Conservation (phyloP, 92 coral and sea anemone species). For the Pocillopora meandrina region DNA sequence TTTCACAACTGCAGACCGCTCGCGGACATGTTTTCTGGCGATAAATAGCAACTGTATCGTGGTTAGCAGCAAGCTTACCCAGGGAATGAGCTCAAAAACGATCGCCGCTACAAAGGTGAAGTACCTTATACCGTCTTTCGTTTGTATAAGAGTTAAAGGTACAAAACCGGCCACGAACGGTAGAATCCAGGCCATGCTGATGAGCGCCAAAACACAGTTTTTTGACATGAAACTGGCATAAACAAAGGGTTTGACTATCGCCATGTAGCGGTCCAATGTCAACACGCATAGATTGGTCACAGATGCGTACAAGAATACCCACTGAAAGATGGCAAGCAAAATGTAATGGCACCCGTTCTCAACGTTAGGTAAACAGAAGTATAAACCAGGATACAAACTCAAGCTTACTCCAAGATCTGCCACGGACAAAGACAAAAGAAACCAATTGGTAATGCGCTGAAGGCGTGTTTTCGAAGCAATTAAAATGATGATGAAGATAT, state of each 20-base stretch:
- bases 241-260: constrained; percentile 19
- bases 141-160: constrained; percentile 2
- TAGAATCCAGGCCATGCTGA: constrained; percentile 18
- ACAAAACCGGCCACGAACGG: not conserved
- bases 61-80: not conserved
- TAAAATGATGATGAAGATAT: constrained; percentile 27
- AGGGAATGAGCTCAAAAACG: constrained; percentile 29
- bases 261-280: constrained; percentile 31
- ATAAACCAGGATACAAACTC: constrained; percentile 2
- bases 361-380: not conserved
- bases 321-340: constrained; percentile 17
- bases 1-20: constrained; percentile 1
- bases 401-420: constrained; percentile 35
- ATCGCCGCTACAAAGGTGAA: constrained; percentile 1
- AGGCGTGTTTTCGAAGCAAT: constrained; percentile 21
- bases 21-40: constrained; percentile 41
- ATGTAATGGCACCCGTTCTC: not conserved
- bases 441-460: constrained; percentile 12
- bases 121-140: not conserved
- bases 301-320: constrained; percentile 23
- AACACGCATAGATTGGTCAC: constrained; percentile 21
- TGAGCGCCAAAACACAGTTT: not conserved
- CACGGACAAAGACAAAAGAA: constrained; percentile 30
- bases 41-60: constrained; percentile 26
- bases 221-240: constrained; percentile 6